A percentile compares a stretch with the other conserved stretches of the same genome.
phyloP scores from a whole-genome alignment of 2,888 invertebrate genomes.

The Celastrina argiolus region DNA sequence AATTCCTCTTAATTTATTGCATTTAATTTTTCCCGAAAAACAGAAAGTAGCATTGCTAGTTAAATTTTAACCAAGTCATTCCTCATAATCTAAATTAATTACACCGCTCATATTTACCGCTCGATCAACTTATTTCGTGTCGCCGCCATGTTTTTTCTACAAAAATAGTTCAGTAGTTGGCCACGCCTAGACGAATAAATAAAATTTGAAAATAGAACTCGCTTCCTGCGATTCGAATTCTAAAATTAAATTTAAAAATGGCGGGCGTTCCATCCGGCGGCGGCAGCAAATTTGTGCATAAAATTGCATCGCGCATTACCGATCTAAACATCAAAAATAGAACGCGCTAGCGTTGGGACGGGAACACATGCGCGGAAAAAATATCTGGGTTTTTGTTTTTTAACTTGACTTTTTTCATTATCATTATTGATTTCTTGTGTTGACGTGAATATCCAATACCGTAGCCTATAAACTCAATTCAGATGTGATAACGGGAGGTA shows the following conservation, averaged over 20 bases:
- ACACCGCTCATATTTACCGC: constrained; percentile 1
- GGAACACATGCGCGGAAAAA: constrained; percentile 39
- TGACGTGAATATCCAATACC: no score
- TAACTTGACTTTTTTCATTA: neutral
- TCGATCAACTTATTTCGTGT: constrained; percentile 27
- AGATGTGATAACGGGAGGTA: no score
- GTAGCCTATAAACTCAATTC: no score
- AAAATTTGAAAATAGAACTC: constrained; percentile 64
- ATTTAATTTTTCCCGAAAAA: constrained; percentile 6
- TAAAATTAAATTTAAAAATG: constrained; percentile 71
- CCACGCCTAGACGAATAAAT: constrained; percentile 68
- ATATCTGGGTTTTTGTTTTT: neutral
- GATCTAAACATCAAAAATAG: constrained; percentile 77
- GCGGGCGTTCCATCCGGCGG: constrained; percentile 49
- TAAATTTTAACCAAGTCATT: neutral
- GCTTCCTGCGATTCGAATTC: constrained; percentile 65
- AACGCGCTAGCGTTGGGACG: constrained; percentile 51
- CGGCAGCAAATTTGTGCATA: constrained; percentile 70
- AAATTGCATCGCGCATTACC: constrained; percentile 71
- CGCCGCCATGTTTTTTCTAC: constrained; percentile 32
- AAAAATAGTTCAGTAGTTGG: constrained; percentile 34
- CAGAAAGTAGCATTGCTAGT: neutral
- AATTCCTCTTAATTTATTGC: no score
- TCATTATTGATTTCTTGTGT: neutral
- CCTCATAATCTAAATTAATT: neutral